phyloP scores from a whole-genome alignment of 2,797 vertebrate species.

The Dermochelys coriacea region DNA sequence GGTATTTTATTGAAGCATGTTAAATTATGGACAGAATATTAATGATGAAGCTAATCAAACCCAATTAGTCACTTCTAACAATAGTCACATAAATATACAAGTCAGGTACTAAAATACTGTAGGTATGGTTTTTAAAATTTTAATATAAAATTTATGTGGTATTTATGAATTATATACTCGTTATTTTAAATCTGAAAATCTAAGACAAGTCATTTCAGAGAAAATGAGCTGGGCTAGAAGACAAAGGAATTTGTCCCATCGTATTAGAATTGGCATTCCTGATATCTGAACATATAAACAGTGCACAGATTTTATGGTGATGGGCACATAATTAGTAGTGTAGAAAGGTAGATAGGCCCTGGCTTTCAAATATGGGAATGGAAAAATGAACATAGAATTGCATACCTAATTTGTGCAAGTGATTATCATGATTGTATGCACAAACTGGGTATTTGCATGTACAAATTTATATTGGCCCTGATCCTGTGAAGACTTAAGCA shows the following conservation, averaged over 20 bases:
- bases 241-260: constrained; percentile 61
- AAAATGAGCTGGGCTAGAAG: constrained; percentile 42
- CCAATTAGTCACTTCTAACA: constrained; percentile 91
- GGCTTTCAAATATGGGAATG: neutral
- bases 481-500: neutral
- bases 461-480: neutral
- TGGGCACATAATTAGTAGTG: neutral
- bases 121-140: constrained; percentile 78
- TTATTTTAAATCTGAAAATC: constrained; percentile 77
- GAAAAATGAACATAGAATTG: fast-evolving
- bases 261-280: constrained; percentile 49
- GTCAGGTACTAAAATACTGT: constrained; percentile 83
- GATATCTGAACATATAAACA: neutral
- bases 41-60: constrained; percentile 90
- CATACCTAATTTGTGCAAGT: neutral
- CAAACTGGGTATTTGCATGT: neutral
- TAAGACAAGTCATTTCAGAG: constrained; percentile 75
- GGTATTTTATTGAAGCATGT: constrained; percentile 90
- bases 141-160: constrained; percentile 79
- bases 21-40: constrained; percentile 91
- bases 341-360: neutral
- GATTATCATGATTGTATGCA: neutral
- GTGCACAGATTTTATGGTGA: neutral
- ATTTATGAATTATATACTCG: constrained; percentile 77
- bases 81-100: constrained; percentile 91